A percentile compares a stretch with the other conserved stretches of the same genome.
These are phyloP conservation scores for Himantopus leucocephalus DNA, from an alignment of 2,113 vertebrate species.

Conservation along the genomic window DNA sequence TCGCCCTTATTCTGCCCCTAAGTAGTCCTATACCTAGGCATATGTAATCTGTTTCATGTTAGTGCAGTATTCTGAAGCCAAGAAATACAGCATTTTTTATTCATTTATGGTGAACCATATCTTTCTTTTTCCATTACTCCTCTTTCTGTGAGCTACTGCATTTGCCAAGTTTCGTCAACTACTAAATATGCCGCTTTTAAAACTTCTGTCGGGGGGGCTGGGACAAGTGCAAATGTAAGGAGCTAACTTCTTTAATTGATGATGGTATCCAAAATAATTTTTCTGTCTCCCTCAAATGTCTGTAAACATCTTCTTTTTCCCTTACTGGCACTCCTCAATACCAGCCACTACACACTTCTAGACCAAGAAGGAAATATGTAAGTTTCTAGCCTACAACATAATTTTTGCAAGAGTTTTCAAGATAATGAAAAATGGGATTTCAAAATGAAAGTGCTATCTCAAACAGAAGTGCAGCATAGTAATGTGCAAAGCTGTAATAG, in stretches of 20 bases:
- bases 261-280: background rate
- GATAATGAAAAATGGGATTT: background rate
- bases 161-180: background rate
- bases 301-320: background rate
- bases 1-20: background rate
- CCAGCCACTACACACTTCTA: background rate
- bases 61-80: background rate
- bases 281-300: background rate
- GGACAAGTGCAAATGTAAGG: background rate
- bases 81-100: background rate
- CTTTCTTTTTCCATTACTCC: background rate
- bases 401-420: background rate
- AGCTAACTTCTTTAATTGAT: background rate
- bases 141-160: background rate
- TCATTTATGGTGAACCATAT: background rate
- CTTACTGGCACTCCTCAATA: background rate
- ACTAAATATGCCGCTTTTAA: background rate
- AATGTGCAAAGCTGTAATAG: background rate
- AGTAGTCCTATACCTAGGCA: background rate
- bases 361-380: background rate
- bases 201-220: background rate
- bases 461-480: background rate
- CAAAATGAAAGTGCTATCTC: background rate
- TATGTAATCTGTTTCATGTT: background rate
- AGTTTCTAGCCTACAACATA: background rate